These are phyloP conservation scores for Lamprotornis superbus DNA, from an alignment of 2,113 vertebrate genomes.

Conservation along the genomic window DNA sequence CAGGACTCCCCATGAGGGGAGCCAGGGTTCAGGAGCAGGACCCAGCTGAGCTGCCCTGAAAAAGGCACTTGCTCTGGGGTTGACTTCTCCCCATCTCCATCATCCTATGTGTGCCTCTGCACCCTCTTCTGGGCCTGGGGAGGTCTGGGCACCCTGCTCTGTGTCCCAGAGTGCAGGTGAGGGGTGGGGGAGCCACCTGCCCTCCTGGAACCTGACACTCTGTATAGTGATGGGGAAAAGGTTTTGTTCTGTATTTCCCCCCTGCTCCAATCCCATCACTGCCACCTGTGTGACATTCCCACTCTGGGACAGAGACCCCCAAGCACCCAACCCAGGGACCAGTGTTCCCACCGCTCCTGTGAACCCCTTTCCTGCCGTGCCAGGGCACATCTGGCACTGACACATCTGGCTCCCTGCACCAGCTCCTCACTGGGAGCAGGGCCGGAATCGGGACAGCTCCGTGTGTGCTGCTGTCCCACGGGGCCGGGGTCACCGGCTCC, in stretches of 20 bases:
- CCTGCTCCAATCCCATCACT: background rate
- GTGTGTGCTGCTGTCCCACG: background rate
- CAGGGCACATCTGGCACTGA: background rate
- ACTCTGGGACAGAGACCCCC: background rate
- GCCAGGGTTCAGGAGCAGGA: background rate
- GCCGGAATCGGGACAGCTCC: background rate
- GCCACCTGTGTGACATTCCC: fast-evolving
- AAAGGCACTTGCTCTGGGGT: too few species aligned
- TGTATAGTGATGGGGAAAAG: fast-evolving
- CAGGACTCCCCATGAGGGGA: background rate
- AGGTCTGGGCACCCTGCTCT: fast-evolving
- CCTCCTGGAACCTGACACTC: background rate
- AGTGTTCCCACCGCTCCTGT: fast-evolving
- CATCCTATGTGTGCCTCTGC: fast-evolving
- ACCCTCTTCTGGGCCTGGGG: background rate
- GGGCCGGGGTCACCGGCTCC: background rate
- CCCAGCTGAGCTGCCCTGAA: background rate
- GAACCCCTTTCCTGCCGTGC: background rate
- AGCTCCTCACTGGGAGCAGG: background rate
- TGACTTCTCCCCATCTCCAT: background rate
- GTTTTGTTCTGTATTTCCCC: background rate
- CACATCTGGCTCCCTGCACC: background rate
- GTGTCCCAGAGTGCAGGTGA: background rate
- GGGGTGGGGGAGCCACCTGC: too few species aligned
- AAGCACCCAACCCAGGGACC: too few species aligned